Percentiles rank a stretch among this genome's conserved stretches.
Evolutionary conservation across 2,113 vertebrate genomes (phyloP).

Genomic region (Turnix velox): DNA sequence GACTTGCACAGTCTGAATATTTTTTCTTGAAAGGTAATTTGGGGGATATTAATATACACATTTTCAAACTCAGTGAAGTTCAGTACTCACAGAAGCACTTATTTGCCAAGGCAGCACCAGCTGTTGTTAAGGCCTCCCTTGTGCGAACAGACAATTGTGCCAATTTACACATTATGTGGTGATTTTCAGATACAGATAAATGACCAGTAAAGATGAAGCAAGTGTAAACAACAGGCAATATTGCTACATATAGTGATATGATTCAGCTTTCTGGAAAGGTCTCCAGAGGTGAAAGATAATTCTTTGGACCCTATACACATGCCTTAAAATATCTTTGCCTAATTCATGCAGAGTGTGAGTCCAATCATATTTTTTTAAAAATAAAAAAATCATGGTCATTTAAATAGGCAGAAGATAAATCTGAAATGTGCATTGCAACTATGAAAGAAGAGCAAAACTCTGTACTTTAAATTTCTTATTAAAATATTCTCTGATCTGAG

Average conservation of each 20-base stretch:
- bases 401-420: background rate
- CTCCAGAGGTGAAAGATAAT: background rate
- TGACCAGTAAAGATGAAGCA: background rate
- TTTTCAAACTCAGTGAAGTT: constrained; percentile 32
- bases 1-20: background rate
- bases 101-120: background rate
- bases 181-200: background rate
- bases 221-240: background rate
- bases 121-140: background rate
- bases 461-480: background rate
- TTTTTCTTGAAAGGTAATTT: constrained; percentile 18
- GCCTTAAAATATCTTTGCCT: background rate
- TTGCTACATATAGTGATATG: background rate
- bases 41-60: constrained; percentile 15
- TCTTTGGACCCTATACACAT: background rate
- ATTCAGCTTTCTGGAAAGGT: background rate
- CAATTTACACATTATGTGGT: background rate
- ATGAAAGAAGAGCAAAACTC: background rate
- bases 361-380: background rate
- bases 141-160: background rate
- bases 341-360: background rate
- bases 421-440: background rate
- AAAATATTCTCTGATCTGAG: background rate
- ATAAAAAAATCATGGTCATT: background rate
- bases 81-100: constrained; percentile 2